phyloP scores from a whole-genome alignment of 2,797 vertebrate species.

The Rhinichthys osculus region DNA sequence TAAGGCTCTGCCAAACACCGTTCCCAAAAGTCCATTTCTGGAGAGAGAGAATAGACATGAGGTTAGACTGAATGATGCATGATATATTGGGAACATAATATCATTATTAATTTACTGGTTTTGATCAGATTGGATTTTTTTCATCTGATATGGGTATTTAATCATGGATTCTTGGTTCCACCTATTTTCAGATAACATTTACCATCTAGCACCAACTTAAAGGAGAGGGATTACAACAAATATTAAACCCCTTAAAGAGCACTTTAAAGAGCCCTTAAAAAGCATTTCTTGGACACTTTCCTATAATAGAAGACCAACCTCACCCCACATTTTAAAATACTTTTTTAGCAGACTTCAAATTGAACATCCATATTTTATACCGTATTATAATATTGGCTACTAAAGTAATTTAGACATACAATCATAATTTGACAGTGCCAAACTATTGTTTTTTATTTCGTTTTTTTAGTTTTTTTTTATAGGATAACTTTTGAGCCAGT shows the following conservation, averaged over 20 bases:
- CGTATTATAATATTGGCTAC: no score
- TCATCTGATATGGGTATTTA: background rate
- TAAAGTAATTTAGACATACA: no score
- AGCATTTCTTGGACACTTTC: background rate
- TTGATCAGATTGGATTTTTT: background rate
- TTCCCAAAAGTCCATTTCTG: conserved; percentile 87
- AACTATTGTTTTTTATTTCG: no score
- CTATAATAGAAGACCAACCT: background rate
- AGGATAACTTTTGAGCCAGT: background rate
- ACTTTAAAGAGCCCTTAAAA: background rate
- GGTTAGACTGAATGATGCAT: background rate
- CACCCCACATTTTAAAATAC: background rate
- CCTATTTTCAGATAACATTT: background rate
- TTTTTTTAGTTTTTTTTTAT: no score
- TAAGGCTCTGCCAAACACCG: conserved; percentile 79
- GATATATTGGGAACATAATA: background rate
- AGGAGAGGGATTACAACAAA: background rate
- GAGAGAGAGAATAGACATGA: conserved; percentile 13
- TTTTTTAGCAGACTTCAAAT: background rate
- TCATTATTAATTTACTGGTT: background rate
- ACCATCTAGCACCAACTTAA: background rate
- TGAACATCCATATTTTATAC: background rate
- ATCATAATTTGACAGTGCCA: no score
- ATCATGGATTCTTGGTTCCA: background rate
- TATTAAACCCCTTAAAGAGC: background rate